Evolutionary conservation across 2,797 vertebrate genomes (phyloP).

Genomic region (Sparidentex hasta): DNA sequence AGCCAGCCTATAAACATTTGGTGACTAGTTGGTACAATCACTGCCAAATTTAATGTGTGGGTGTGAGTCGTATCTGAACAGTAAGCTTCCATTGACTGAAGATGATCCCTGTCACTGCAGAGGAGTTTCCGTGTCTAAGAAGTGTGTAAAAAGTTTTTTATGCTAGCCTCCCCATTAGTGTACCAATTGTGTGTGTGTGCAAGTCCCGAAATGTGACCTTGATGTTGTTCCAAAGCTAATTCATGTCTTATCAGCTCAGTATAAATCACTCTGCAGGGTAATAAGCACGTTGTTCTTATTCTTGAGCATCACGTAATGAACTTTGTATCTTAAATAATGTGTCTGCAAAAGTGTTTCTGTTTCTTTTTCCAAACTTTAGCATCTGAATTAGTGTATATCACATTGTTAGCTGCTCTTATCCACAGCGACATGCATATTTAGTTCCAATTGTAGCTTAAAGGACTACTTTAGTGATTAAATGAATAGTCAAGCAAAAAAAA

Average conservation of each 20-base stretch:
- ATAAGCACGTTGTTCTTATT: conserved; percentile 18
- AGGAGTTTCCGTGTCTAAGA: conserved; percentile 12
- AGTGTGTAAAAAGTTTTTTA: not conserved
- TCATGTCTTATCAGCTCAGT: conserved; percentile 20
- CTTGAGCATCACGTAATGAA: conserved; percentile 16
- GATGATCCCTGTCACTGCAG: conserved; percentile 3
- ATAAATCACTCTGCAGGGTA: conserved; percentile 27
- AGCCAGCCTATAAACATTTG: conserved; percentile 13
- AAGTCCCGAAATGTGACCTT: conserved; percentile 13
- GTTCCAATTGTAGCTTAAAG: not conserved
- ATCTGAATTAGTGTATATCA: not conserved
- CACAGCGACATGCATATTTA: not conserved
- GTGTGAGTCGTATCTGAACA: not conserved
- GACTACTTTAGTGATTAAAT: not conserved
- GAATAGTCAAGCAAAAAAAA: not conserved
- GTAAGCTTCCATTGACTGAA: not conserved
- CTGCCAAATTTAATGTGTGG: conserved; percentile 12
- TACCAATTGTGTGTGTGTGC: not conserved
- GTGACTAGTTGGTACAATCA: not conserved
- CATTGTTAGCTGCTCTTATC: not conserved
- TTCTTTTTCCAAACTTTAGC: not conserved
- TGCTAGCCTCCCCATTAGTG: not conserved
- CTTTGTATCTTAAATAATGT: not conserved
- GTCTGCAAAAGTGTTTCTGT: not conserved
- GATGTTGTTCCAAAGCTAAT: not conserved